Evolutionary conservation across 2,113 vertebrate genomes (phyloP).

Genomic region (Daphoenositta chrysoptera): DNA sequence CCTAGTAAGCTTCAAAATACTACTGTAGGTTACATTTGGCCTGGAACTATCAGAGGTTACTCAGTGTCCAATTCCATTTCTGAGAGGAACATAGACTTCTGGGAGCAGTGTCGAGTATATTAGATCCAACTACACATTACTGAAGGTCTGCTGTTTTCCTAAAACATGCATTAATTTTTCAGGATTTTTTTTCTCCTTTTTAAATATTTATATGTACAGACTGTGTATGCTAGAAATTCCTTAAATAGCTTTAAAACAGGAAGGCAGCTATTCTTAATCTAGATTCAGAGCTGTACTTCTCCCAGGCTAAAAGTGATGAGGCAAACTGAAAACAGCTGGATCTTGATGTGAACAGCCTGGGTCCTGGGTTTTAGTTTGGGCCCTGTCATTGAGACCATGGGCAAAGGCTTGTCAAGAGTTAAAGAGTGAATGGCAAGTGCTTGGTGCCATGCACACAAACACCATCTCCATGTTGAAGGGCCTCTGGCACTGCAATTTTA

Average conservation of each 20-base stretch:
- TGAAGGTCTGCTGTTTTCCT: neutral
- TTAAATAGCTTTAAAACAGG: neutral
- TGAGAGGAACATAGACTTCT: neutral
- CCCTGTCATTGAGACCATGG: neutral
- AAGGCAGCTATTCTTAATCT: neutral
- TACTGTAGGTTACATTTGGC: neutral
- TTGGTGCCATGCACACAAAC: neutral
- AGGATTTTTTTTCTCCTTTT: no score
- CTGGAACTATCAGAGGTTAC: neutral
- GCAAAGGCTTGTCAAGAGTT: neutral
- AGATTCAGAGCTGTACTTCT: neutral
- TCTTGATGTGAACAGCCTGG: neutral
- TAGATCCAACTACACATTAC: neutral
- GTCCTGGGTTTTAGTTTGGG: neutral
- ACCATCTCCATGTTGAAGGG: rapidly evolving
- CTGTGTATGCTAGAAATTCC: neutral
- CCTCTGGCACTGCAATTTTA: neutral
- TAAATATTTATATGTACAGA: neutral
- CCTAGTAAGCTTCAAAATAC: neutral
- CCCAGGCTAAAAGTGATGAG: rapidly evolving
- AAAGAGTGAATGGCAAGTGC: neutral
- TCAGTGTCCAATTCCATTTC: neutral
- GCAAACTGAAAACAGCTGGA: neutral
- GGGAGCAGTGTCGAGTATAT: neutral
- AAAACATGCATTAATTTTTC: neutral